phyloP scores from a whole-genome alignment of 2,113 vertebrate genomes.

The Semnornis frantzii region DNA sequence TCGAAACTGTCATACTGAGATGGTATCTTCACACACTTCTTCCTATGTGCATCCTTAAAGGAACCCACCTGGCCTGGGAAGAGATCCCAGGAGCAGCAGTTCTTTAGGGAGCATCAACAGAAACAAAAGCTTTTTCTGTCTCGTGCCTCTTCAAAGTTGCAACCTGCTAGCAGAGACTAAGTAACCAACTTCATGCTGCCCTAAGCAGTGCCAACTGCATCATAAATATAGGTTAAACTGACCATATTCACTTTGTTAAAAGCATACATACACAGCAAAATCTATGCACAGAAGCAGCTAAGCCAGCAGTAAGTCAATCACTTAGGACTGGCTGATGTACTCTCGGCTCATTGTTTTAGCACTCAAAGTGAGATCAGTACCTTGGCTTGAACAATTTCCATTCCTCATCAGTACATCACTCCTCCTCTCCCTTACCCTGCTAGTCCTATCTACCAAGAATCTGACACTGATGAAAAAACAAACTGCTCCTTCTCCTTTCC shows the following conservation, averaged over 20 bases:
- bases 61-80: not conserved
- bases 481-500: not conserved
- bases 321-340: not conserved
- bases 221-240: not conserved
- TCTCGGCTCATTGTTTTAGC: accelerated
- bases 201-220: not conserved
- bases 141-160: not conserved
- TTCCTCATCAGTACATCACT: not conserved
- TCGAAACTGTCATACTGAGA: not conserved
- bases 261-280: not conserved
- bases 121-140: accelerated
- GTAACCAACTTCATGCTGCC: accelerated
- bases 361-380: not conserved
- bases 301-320: accelerated
- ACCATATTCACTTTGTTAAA: not conserved
- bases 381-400: not conserved
- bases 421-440: accelerated
- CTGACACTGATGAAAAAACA: not conserved
- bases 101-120: accelerated
- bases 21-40: not conserved
- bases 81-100: not conserved
- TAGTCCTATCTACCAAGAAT: not conserved
- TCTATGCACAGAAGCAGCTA: not conserved
- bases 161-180: not conserved
- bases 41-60: not conserved